A percentile compares a stretch with the other conserved stretches of the same genome.
phyloP scores from a whole-genome alignment of 2,888 invertebrate genomes.

The Platycnemis pennipes region DNA sequence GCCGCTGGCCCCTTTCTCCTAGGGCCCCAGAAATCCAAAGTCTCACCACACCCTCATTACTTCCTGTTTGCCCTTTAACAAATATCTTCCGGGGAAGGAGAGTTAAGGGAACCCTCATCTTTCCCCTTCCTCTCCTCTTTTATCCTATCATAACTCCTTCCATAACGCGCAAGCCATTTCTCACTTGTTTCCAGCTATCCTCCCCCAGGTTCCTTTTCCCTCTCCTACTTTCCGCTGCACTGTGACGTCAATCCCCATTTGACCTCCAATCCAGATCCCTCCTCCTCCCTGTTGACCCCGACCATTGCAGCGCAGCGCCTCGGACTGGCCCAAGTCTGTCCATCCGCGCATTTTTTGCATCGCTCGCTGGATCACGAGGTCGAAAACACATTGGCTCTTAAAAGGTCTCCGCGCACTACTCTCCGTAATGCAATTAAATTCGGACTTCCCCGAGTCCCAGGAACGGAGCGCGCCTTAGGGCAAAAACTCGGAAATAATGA shows the following conservation, averaged over 20 bases:
- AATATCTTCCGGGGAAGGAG: neutral
- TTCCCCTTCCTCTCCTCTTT: neutral
- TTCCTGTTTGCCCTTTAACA: conserved; percentile 8
- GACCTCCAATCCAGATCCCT: too few species aligned
- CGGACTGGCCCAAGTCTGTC: neutral
- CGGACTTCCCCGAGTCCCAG: neutral
- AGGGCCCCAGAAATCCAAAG: neutral
- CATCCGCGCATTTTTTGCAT: neutral
- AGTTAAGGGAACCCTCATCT: neutral
- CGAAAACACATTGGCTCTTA: neutral
- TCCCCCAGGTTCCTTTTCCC: neutral
- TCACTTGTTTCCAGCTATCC: neutral
- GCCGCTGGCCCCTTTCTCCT: neutral
- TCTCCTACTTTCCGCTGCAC: neutral
- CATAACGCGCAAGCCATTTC: neutral
- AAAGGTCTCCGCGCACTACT: neutral
- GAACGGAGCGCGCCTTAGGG: neutral
- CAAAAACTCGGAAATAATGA: neutral
- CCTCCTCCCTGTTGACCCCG: too few species aligned
- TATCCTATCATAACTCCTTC: neutral
- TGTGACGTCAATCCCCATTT: too few species aligned
- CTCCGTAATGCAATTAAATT: neutral
- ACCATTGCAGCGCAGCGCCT: neutral
- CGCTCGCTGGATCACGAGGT: neutral
- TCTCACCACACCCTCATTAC: neutral